Percentiles rank a stretch among this genome's conserved stretches.
Conservation (phyloP, 2,888 invertebrate species). For the Eupithecia centaureata region DNA sequence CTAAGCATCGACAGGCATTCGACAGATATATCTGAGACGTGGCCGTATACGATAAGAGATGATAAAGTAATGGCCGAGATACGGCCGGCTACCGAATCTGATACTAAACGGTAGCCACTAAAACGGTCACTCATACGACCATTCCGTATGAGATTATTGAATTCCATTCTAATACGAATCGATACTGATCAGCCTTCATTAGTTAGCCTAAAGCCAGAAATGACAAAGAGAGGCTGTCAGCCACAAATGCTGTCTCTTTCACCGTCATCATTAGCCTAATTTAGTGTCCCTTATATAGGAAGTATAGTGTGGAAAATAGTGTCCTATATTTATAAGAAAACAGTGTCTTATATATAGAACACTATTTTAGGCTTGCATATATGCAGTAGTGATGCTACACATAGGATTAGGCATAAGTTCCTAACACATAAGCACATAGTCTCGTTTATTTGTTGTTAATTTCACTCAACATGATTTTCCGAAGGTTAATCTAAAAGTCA, state of each 20-base stretch:
- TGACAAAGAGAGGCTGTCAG: slow-evolving; percentile 33
- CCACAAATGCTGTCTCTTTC: slow-evolving; percentile 8
- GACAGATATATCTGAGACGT: slow-evolving; percentile 71
- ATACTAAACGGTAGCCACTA: slow-evolving; percentile 68
- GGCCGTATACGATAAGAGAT: slow-evolving; percentile 68
- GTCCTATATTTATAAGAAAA: no score
- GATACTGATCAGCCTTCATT: slow-evolving; percentile 58
- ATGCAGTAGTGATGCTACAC: not conserved
- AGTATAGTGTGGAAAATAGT: no score
- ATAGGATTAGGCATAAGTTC: no score
- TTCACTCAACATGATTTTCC: slow-evolving; percentile 58
- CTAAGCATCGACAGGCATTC: slow-evolving; percentile 75
- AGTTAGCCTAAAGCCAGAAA: slow-evolving; percentile 29
- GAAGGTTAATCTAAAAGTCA: slow-evolving; percentile 69
- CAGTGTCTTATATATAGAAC: no score
- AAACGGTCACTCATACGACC: slow-evolving; percentile 61
- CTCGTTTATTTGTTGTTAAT: slow-evolving; percentile 51
- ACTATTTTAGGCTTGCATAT: no score
- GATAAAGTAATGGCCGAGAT: slow-evolving; percentile 77
- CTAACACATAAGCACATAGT: no score
- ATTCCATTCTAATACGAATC: slow-evolving; percentile 70
- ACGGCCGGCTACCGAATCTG: slow-evolving; percentile 75
- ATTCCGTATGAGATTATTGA: slow-evolving; percentile 67
- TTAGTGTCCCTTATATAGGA: not conserved
- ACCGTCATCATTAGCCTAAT: not conserved